Evolutionary conservation across 2,113 vertebrate species (phyloP).

Genomic region (Sinocyclocheilus maitianheensis): DNA sequence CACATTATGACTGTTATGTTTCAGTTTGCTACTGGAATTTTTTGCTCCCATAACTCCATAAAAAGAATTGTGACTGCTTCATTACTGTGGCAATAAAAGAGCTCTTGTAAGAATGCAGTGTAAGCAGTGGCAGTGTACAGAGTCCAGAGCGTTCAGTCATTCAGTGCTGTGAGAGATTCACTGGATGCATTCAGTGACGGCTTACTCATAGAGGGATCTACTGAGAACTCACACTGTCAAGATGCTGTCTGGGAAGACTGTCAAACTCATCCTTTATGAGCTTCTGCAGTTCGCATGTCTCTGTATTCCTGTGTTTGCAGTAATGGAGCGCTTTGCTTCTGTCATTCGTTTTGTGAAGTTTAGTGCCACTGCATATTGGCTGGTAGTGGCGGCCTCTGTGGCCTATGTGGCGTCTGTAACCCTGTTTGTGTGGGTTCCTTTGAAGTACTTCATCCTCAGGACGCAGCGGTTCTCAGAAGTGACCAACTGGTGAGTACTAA

Average conservation of each 20-base stretch:
- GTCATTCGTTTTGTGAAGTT: constrained; percentile 53
- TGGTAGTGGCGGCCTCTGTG: constrained; percentile 77
- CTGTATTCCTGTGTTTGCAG: constrained; percentile 64
- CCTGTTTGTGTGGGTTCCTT: constrained; percentile 83
- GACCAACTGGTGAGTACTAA: constrained; percentile 72
- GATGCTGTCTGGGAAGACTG: constrained; percentile 74
- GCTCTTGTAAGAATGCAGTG: constrained; percentile 65
- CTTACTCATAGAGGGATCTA: constrained; percentile 21
- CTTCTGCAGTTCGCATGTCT: constrained; percentile 73
- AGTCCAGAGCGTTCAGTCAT: constrained; percentile 64
- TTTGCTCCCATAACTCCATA: constrained; percentile 57
- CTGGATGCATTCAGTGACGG: constrained; percentile 49
- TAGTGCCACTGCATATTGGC: constrained; percentile 73
- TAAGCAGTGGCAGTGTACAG: constrained; percentile 69
- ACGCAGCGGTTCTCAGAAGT: constrained; percentile 60
- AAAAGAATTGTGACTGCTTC: constrained; percentile 67
- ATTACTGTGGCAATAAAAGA: constrained; percentile 70
- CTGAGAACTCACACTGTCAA: constrained; percentile 26
- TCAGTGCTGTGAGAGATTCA: neutral
- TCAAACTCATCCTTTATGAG: constrained; percentile 78
- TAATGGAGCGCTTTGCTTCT: constrained; percentile 72
- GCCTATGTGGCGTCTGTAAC: constrained; percentile 78
- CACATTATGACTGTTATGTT: neutral
- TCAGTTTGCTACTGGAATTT: constrained; percentile 8
- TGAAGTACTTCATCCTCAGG: constrained; percentile 78